Evolutionary conservation across 2,888 invertebrate species (phyloP), one percentile per base, ranked within the genome.

Genomic region (Rhagium mordax): DNA sequence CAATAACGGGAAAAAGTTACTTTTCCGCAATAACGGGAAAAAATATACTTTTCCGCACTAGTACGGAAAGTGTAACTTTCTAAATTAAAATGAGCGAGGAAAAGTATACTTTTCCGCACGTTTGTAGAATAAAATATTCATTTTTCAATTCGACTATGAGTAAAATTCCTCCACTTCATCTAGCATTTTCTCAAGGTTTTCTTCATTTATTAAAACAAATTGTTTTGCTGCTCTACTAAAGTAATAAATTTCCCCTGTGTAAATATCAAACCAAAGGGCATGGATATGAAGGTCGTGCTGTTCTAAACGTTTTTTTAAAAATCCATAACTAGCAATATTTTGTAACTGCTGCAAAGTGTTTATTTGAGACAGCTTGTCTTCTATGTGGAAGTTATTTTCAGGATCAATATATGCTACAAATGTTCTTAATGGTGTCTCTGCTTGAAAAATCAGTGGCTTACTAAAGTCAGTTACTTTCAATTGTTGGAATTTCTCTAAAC

Each of bases 251-350:
- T 98, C 97, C 0, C 98, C 98, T 0, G 97, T 96, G 86, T 98
- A 98, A 86, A 99, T 96, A 86, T 98, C 98, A 86, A 98, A 98
- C 98, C 98, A 99, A 48, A 99, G 89, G 0, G 98, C 98, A 84
- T 97, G 97, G 78, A 98, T 94, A 83, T 96, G 95, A 51, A 97
- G 89, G 85, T 96, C 93, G 81, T 96, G 94, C 53, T 91, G 91
- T 85, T 95, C 93, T 15, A 98, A 89, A 1, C 96, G 92, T 75
- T 93, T 92, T 84, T 95, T 95, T 47, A 98, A 88, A 89, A 98
- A 97, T 49, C 96, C 95, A 85, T 98, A 97, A 13, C 96, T 97
- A 2, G 97, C 95, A 59, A 98, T 92, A 86, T 98, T 97, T 86
- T 97, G 96, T 77, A 98, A 88, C 87, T 98, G 98, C 85, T 97